phyloP scores from a whole-genome alignment of 2,888 invertebrate genomes.

The Drosophila leonis region DNA sequence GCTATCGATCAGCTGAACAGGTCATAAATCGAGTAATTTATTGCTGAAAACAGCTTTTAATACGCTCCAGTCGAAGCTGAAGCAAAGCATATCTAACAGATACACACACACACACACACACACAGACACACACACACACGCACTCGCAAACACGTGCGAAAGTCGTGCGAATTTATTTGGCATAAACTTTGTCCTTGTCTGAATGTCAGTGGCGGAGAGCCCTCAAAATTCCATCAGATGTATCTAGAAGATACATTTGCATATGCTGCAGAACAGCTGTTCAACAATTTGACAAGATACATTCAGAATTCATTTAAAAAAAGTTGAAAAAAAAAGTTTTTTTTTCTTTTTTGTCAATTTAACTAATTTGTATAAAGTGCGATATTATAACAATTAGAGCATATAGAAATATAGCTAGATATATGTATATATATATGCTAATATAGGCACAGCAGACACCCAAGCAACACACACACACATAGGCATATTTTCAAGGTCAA shows the following conservation, averaged over 20 bases:
- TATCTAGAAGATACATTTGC: slow-evolving; percentile 42
- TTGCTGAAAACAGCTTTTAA: slow-evolving; percentile 15
- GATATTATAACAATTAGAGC: slow-evolving; percentile 22
- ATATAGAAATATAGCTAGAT: slow-evolving; percentile 11
- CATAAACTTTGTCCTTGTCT: slow-evolving; percentile 74
- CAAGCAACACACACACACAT: slow-evolving; percentile 21
- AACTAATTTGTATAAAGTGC: slow-evolving; percentile 52
- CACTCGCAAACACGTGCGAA: slow-evolving; percentile 53
- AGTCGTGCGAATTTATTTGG: slow-evolving; percentile 47
- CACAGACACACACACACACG: slow-evolving; percentile 16
- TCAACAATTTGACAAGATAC: slow-evolving; percentile 8
- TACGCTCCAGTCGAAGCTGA: slow-evolving; percentile 15
- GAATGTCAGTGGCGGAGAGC: slow-evolving; percentile 66
- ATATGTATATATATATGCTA: not conserved
- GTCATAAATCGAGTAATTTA: slow-evolving; percentile 29
- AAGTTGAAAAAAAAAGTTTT: not conserved
- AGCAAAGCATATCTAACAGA: slow-evolving; percentile 44
- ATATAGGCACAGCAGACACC: slow-evolving; percentile 19
- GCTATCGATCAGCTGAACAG: slow-evolving; percentile 13
- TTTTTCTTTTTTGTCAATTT: slow-evolving; percentile 59
- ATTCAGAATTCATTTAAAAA: slow-evolving; percentile 11
- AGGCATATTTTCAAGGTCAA: slow-evolving; percentile 81
- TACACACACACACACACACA: slow-evolving; percentile 35
- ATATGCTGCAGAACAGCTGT: slow-evolving; percentile 26
- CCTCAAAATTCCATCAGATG: slow-evolving; percentile 42